Evolutionary conservation across 2,113 vertebrate genomes (phyloP), one percentile per base, ranked within the genome.

Genomic region (Hypocryptadius cinnamomeus): DNA sequence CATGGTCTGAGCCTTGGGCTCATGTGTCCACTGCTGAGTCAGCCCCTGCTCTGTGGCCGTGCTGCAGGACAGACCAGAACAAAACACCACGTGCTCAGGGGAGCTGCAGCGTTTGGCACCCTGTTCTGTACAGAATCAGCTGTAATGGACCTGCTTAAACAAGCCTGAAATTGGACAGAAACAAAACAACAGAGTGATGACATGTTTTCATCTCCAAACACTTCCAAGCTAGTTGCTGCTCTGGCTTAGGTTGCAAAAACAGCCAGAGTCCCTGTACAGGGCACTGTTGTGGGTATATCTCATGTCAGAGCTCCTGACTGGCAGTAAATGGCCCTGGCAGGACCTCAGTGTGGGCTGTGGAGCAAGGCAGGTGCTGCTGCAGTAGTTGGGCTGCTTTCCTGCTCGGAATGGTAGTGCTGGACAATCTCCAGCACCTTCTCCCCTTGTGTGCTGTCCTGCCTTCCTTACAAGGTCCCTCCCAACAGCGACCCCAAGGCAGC

Each of bases 121-220:
- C 82, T 39, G 61, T 69, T 78, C 31, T 27, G 20, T 37, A 48
- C 59, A 40, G 81, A 64, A 88, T 92, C 63, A 61, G 63, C 91
- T 71, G 74, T 88, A 82, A 35, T 5, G 13, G 76, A 87, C 85
- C 92, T 94, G 90, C 90, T 85, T 63, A 65, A 88, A 82, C 48
- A 33, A 93, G 92, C 81, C 95, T 69, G 48, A 76, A 83, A 91
- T 82, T 25, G 91, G 74, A 92, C 79, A 87, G 65, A 42, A 87
- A 56, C 42, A 64, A 64, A 87, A 73, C 27, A 59, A 82, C 5
- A 8, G 56, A 40, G 21, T 33, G 57, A 78, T 39, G 64, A 50
- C 51, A 47, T 17, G 24, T 74, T 85, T 44, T 47, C 57, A 20
- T 79, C 78, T 89, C 65, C 39, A 30, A 39, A 47, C 0, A 0